phyloP scores from a whole-genome alignment of 2,113 vertebrate species.

The Calyptommatus sinebrachiatus region DNA sequence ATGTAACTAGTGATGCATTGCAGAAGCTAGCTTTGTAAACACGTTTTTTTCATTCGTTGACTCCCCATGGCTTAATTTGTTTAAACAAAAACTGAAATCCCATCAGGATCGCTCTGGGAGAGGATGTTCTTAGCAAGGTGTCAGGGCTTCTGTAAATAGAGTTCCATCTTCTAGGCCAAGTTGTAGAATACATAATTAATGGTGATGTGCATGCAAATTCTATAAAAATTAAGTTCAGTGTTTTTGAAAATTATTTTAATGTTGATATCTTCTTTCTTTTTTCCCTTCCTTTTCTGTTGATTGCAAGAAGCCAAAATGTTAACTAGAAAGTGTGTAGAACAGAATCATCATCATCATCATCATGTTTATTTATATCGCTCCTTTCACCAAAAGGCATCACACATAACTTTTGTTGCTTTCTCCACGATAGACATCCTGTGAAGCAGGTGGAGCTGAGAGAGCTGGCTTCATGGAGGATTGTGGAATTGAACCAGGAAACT shows the following conservation, averaged over 20 bases:
- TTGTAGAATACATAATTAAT: too few species aligned
- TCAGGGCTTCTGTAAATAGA: not conserved
- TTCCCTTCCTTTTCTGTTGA: not conserved
- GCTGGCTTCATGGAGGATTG: too few species aligned
- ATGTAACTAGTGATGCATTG: slow-evolving; percentile 20
- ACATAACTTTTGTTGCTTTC: too few species aligned
- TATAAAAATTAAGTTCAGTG: not conserved
- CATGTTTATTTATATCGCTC: too few species aligned
- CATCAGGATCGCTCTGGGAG: not conserved
- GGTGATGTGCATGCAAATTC: not conserved
- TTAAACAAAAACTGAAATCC: slow-evolving; percentile 47
- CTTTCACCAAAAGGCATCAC: too few species aligned
- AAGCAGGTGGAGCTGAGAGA: too few species aligned
- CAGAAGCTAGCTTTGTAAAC: slow-evolving; percentile 44
- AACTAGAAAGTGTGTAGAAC: too few species aligned
- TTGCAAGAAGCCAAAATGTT: too few species aligned
- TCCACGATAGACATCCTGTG: too few species aligned
- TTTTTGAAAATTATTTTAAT: too few species aligned
- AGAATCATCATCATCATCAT: too few species aligned
- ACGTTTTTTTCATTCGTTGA: not conserved
- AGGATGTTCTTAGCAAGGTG: not conserved
- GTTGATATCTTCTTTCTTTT: not conserved
- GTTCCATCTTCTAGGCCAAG: not conserved
- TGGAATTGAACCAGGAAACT: too few species aligned
- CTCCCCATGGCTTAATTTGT: slow-evolving; percentile 58